Conservation (phyloP, 2,113 vertebrate species). For the Pseudorasbora parva region DNA sequence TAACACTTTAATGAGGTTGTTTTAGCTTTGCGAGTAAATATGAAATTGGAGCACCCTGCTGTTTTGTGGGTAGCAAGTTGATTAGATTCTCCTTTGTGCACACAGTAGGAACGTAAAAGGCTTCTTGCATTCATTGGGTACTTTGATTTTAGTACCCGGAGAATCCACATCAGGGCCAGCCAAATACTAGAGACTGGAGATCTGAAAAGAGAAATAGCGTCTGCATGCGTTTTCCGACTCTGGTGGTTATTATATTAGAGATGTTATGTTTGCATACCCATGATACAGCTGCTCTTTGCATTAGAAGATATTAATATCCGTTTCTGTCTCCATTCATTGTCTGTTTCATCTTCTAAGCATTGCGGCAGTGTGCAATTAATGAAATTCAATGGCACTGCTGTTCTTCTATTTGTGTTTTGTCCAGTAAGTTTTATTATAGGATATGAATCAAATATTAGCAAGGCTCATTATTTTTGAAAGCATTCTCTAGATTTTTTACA, state of each 20-base stretch:
- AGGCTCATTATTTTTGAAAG: neutral
- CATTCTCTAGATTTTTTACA: too few relatives aligned
- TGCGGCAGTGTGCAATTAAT: neutral
- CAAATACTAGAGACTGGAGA: slow-evolving; percentile 5
- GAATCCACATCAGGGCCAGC: neutral
- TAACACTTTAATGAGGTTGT: slow-evolving; percentile 44
- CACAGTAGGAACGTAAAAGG: slow-evolving; percentile 35
- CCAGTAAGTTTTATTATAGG: neutral
- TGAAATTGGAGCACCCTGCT: slow-evolving; percentile 44
- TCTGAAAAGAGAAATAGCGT: neutral
- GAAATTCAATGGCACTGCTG: neutral
- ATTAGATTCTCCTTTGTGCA: slow-evolving; percentile 36
- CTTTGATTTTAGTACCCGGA: slow-evolving; percentile 16
- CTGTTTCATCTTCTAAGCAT: neutral
- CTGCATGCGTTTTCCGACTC: neutral
- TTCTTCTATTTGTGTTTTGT: slow-evolving; percentile 25
- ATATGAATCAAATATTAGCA: slow-evolving; percentile 8
- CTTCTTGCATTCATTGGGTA: slow-evolving; percentile 10
- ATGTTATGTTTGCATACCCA: neutral
- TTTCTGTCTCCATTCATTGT: neutral
- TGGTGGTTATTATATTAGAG: neutral
- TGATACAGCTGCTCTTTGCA: neutral
- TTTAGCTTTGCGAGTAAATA: slow-evolving; percentile 44
- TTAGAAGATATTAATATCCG: slow-evolving; percentile 34
- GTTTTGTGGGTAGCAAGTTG: slow-evolving; percentile 45